A percentile compares a stretch with the other conserved stretches of the same genome.
phyloP scores from a whole-genome alignment of 2,888 invertebrate species.

The Eupithecia subumbrata region DNA sequence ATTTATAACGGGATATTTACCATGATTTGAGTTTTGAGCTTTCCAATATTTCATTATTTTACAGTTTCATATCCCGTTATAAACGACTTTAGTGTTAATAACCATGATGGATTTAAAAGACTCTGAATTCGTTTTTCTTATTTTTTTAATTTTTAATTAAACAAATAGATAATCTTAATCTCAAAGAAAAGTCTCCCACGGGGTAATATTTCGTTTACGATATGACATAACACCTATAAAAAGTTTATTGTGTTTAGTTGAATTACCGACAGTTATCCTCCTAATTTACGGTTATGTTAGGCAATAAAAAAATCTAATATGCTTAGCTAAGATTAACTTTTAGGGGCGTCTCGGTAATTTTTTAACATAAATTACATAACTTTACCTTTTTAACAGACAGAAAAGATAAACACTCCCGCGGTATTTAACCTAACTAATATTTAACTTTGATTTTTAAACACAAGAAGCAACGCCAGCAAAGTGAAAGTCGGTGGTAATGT shows the following conservation, averaged over 20 bases:
- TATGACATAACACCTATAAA: slow-evolving; percentile 37
- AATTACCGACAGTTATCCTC: slow-evolving; percentile 37
- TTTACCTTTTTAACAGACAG: no score
- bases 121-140: background rate
- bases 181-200: slow-evolving; percentile 11
- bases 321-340: slow-evolving; percentile 47
- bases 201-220: slow-evolving; percentile 32
- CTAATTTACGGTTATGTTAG: slow-evolving; percentile 52
- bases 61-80: no score
- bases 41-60: no score
- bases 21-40: no score
- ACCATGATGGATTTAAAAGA: no score
- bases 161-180: background rate
- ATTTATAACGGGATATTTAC: no score
- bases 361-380: background rate
- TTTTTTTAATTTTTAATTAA: background rate
- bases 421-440: no score
- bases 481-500: no score
- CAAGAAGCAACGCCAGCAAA: no score
- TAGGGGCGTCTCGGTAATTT: slow-evolving; percentile 27
- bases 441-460: no score
- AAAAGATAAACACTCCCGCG: no score
- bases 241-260: slow-evolving; percentile 43
- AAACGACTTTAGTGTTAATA: no score
- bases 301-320: slow-evolving; percentile 50